phyloP scores from a whole-genome alignment of 2,113 vertebrate genomes.

The Xenus cinereus region DNA sequence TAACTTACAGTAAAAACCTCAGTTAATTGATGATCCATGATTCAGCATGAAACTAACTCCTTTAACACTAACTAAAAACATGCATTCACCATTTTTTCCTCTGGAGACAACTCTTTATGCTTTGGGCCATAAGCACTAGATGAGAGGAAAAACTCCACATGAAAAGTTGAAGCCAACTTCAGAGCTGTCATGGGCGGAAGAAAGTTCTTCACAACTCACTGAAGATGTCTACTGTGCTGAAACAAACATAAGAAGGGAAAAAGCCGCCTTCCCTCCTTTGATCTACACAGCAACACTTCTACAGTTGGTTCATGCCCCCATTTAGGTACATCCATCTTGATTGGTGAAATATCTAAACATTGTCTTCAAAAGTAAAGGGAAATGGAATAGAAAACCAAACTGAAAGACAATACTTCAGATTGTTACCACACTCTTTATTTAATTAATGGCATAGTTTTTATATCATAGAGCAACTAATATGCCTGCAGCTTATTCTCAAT shows the following conservation, averaged over 20 bases:
- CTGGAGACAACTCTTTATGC: not conserved
- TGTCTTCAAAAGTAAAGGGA: not conserved
- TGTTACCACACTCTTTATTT: not conserved
- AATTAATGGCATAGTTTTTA: not conserved
- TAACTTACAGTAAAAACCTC: not conserved
- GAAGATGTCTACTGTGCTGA: not conserved
- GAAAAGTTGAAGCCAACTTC: not conserved
- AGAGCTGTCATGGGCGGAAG: not conserved
- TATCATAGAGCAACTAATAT: not conserved
- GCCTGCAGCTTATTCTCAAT: not conserved
- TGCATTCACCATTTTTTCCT: not conserved
- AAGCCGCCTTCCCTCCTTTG: not conserved
- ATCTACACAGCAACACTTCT: not conserved
- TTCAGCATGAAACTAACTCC: not conserved
- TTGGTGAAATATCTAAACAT: not conserved
- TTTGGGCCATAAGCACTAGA: not conserved
- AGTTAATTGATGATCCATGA: not conserved
- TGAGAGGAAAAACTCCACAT: not conserved
- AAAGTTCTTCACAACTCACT: not conserved
- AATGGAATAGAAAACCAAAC: not conserved
- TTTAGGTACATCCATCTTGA: not conserved
- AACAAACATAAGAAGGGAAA: accelerated
- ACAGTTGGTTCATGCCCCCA: accelerated
- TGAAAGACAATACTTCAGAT: not conserved
- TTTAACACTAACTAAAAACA: not conserved